A percentile compares a stretch with the other conserved stretches of the same genome.
Evolutionary conservation across 2,888 invertebrate genomes (phyloP).

Genomic region (Dicranocentrus wangi): DNA sequence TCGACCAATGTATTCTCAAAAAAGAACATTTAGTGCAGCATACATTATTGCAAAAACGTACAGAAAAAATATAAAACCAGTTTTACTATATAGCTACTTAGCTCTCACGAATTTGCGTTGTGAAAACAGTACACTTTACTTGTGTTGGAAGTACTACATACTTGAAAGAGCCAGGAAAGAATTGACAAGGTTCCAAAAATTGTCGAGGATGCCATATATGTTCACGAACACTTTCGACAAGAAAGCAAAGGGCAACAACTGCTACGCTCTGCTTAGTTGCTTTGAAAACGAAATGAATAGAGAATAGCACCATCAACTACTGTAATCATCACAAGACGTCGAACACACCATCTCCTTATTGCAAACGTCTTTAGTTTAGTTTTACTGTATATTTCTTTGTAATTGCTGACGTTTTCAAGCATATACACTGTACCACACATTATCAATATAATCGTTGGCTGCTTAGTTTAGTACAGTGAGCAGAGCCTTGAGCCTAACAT

Average conservation of each 20-base stretch:
- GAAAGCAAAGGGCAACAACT: constrained; percentile 62
- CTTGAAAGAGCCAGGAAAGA: constrained; percentile 32
- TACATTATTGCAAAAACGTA: not conserved
- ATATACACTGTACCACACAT: not conserved
- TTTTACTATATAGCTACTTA: not conserved
- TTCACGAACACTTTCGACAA: constrained; percentile 64
- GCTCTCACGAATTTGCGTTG: not conserved
- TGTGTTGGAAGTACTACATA: not conserved
- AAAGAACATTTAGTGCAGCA: not conserved
- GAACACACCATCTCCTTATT: too few relatives aligned
- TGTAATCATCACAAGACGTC: too few relatives aligned
- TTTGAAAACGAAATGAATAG: not conserved
- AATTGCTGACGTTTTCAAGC: too few relatives aligned
- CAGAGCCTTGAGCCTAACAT: constrained; percentile 61
- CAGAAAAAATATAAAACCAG: not conserved
- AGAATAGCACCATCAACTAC: too few relatives aligned
- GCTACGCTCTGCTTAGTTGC: constrained; percentile 49
- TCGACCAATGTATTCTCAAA: not conserved
- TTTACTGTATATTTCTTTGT: too few relatives aligned
- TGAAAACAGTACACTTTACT: not conserved
- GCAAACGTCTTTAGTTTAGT: too few relatives aligned
- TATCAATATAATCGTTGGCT: constrained; percentile 21
- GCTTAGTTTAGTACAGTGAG: constrained; percentile 5
- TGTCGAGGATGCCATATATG: constrained; percentile 60
- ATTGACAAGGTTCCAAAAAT: constrained; percentile 61